A percentile compares a stretch with the other conserved stretches of the same genome.
Conservation (phyloP, 1,140 invertebrate genomes). For the Megathymus violae region DNA sequence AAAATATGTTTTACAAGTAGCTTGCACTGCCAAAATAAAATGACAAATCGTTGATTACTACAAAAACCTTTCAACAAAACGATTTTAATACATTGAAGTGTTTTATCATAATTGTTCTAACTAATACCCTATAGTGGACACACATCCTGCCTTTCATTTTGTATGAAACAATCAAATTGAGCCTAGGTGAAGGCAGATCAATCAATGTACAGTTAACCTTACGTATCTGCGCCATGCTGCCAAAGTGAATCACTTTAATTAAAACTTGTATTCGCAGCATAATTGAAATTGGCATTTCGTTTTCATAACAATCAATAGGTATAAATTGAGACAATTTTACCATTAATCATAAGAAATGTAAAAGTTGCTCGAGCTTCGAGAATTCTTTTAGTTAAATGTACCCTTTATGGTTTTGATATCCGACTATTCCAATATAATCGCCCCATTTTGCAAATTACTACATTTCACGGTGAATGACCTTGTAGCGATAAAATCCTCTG, state of each 20-base stretch:
- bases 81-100: no score
- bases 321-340: slow-evolving; percentile 6
- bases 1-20: no score
- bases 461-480: slow-evolving; percentile 23
- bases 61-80: no score
- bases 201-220: not conserved
- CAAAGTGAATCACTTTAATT: not conserved
- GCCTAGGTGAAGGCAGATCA: not conserved
- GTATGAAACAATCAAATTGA: no score
- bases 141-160: no score
- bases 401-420: slow-evolving; percentile 11
- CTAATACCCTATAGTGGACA: no score
- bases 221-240: not conserved
- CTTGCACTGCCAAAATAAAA: no score
- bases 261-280: not conserved
- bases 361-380: slow-evolving; percentile 4
- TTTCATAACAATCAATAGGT: not conserved
- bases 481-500: slow-evolving; percentile 11
- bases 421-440: slow-evolving; percentile 5
- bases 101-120: no score
- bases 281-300: not conserved
- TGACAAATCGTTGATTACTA: no score
- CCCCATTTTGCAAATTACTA: not conserved
- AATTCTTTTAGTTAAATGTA: slow-evolving; percentile 20
- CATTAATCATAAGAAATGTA: slow-evolving; percentile 5